Conservation (phyloP, 2,888 invertebrate species). For the Leptinotarsa haldemani region DNA sequence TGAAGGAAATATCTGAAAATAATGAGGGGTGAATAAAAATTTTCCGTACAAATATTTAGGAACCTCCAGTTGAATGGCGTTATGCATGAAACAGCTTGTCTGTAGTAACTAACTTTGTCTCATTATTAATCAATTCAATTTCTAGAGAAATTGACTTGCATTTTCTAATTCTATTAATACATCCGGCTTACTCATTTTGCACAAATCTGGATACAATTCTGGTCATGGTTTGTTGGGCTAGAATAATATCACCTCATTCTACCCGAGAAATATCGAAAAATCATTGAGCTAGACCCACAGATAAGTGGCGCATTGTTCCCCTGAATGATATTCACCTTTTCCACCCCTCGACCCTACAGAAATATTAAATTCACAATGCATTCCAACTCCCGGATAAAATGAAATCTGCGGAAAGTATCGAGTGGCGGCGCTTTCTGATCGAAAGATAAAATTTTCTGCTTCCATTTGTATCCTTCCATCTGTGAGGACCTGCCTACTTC, state of each 20-base stretch:
- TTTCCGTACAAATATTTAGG: background rate
- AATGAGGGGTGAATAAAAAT: background rate
- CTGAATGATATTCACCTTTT: background rate
- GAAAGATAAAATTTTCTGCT: constrained; percentile 20
- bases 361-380: constrained; percentile 14
- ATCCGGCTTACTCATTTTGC: background rate
- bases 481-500: constrained; percentile 25
- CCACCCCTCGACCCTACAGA: background rate
- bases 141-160: background rate
- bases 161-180: background rate
- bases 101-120: background rate
- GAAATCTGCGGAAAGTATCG: constrained; percentile 17
- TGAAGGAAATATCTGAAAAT: too few species aligned
- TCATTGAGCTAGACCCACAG: background rate
- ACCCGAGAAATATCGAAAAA: background rate
- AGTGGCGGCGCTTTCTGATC: constrained; percentile 17
- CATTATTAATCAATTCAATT: background rate
- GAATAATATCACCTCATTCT: background rate
- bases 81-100: too few species aligned
- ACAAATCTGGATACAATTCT: background rate
- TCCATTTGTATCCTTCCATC: constrained; percentile 30
- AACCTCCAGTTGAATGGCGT: background rate
- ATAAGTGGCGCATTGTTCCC: background rate
- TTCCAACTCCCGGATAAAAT: background rate
- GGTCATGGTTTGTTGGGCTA: too few species aligned